phyloP scores from a whole-genome alignment of 2,113 vertebrate species.

The Cyprinodon variegatus region DNA sequence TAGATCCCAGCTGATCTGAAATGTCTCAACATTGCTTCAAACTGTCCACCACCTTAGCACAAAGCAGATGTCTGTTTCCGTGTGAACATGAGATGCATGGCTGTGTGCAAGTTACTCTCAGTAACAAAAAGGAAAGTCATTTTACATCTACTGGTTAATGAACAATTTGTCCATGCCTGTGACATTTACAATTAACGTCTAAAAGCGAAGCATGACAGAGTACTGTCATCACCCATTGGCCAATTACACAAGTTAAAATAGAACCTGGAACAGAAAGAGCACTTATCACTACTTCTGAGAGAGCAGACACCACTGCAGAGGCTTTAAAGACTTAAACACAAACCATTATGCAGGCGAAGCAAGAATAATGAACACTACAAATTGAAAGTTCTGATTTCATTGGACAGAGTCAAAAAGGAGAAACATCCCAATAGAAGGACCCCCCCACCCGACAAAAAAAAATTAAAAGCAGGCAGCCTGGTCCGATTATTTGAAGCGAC shows the following conservation, averaged over 20 bases:
- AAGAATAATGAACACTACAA: background rate
- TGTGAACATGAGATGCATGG: constrained; percentile 9
- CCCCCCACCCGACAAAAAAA: too few species aligned
- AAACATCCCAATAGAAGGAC: background rate
- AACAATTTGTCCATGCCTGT: constrained; percentile 4
- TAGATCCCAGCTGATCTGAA: constrained; percentile 9
- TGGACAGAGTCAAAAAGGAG: background rate
- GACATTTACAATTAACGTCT: constrained; percentile 49
- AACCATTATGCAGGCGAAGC: constrained; percentile 1
- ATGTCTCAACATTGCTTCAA: constrained; percentile 24
- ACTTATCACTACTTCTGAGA: constrained; percentile 1
- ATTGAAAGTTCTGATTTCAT: background rate
- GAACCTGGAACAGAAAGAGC: background rate
- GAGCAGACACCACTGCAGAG: constrained; percentile 1
- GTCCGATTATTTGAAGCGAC: background rate
- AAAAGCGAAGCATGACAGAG: constrained; percentile 29
- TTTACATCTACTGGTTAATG: constrained; percentile 42
- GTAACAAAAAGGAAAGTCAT: background rate
- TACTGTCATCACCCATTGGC: background rate
- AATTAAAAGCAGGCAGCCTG: background rate
- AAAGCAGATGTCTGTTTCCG: constrained; percentile 1
- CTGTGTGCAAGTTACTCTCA: constrained; percentile 1
- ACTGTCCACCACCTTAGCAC: constrained; percentile 26
- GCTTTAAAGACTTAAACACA: background rate
- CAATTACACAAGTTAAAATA: background rate